A percentile compares a stretch with the other conserved stretches of the same genome.
phyloP scores from a whole-genome alignment of 2,113 vertebrate genomes.

The Sceloporus tristichus region DNA sequence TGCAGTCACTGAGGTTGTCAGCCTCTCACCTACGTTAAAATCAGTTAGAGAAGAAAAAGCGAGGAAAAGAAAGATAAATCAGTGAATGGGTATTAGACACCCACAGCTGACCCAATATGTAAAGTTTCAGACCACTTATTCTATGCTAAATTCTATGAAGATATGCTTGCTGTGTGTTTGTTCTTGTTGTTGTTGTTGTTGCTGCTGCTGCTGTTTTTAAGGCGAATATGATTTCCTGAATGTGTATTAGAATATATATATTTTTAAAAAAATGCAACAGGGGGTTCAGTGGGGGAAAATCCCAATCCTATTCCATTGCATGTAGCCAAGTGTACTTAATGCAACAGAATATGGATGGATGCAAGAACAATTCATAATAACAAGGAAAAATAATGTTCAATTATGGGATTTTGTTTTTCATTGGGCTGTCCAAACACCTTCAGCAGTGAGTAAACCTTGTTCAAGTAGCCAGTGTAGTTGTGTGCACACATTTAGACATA shows the following conservation, averaged over 20 bases:
- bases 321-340: not conserved
- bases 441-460: not conserved
- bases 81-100: too few relatives aligned
- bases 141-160: not conserved
- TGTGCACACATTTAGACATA: not conserved
- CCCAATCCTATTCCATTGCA: not conserved
- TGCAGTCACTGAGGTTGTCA: constrained; percentile 20
- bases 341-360: not conserved
- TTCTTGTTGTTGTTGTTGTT: not conserved
- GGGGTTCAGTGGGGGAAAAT: too few relatives aligned
- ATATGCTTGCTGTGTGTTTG: not conserved
- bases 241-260: too few relatives aligned
- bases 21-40: constrained; percentile 5
- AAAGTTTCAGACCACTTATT: too few relatives aligned
- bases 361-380: not conserved
- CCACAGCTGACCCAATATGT: too few relatives aligned
- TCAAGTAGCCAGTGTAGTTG: too few relatives aligned
- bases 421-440: not conserved
- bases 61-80: not conserved
- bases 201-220: too few relatives aligned
- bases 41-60: constrained; percentile 26
- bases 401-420: not conserved
- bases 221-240: too few relatives aligned
- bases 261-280: too few relatives aligned
- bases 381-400: not conserved